phyloP scores from a whole-genome alignment of 30 jellyfish, hydroid and myxozoan species.

The Rhopilema esculentum region DNA sequence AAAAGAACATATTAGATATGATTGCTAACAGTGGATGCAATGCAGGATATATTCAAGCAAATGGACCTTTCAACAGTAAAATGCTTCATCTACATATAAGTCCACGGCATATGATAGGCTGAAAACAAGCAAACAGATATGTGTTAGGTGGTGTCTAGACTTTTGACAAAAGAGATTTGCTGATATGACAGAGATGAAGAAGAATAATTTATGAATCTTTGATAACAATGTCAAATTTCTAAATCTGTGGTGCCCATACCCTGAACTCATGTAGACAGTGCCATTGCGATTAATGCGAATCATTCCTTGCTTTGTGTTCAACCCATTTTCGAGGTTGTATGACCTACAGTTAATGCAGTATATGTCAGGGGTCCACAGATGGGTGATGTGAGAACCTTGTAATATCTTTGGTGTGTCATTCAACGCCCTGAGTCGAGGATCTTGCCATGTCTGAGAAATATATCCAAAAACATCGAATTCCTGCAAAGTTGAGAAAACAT shows the following conservation, averaged over 20 bases:
- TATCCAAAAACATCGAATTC: conserved; percentile 72
- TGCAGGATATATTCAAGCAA: no score
- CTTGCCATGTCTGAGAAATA: conserved; percentile 71
- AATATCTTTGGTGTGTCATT: conserved; percentile 33
- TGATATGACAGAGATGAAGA: no score
- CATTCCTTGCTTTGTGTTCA: conserved; percentile 48
- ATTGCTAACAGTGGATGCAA: no score
- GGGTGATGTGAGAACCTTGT: conserved; percentile 31
- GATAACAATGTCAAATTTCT: no score
- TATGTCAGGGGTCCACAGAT: conserved; percentile 77
- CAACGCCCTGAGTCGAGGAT: conserved; percentile 48
- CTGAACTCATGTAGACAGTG: conserved; percentile 52
- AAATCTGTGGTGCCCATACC: conserved; percentile 51
- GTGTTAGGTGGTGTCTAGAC: no score
- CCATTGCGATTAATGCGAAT: conserved; percentile 43
- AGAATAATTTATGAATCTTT: no score
- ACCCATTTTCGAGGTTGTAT: conserved; percentile 52
- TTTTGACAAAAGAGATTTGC: no score
- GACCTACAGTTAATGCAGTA: conserved; percentile 74
- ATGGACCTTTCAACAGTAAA: no score
- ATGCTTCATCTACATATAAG: no score
- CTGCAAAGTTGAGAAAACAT: conserved; percentile 15
- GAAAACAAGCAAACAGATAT: no score
- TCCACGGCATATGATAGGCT: no score
- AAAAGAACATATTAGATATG: no score